Evolutionary conservation across 2,113 vertebrate genomes (phyloP), one percentile per base, ranked within the genome.

Genomic region (Lutjanus erythropterus): DNA sequence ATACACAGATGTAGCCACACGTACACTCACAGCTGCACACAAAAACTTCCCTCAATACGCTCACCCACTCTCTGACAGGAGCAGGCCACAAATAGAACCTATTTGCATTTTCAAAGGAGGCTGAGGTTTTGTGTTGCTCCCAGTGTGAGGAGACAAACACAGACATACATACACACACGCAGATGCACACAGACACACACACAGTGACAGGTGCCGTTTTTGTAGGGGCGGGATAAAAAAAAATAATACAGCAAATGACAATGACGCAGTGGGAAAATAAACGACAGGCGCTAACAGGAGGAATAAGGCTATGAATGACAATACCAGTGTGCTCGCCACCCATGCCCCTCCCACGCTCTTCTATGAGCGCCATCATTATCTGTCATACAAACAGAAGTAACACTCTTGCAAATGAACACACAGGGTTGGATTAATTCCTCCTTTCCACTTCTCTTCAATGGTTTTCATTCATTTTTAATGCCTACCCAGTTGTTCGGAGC

Each of bases 51-150:
- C 79, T 87, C 78, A 84, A 86, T 77, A 75, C 50, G 23, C 71
- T 80, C 84, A 71, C 85, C 82, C 77, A 83, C 83, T 87, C 85
- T 62, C 52, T 83, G 88, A 89, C 88, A 82, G 87, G 83, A 89
- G 83, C 72, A 49, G 56, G 62, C 86, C 86, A 78, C 85, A 91
- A 93, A 94, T 91, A 91, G 86, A 92, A 88, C 18, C 44, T 12
- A 93, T 93, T 91, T 92, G 85, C 90, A 91, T 94, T 92, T 92
- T 89, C 75, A 83, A 88, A 89, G 75, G 81, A 86, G 46, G 78
- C 71, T 70, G 79, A 67, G 81, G 56, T 82, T 86, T 83, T 72
- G 70, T 80, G 75, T 73, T 69, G 76, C 80, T 86, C 71, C 74
- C 49, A 23, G 70, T 71, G 56, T 47, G 55, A 65, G 47, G 27